These are phyloP conservation scores for Pemphigus obesinymphae DNA, from an alignment of 1,140 invertebrate genomes.

Conservation along the genomic window DNA sequence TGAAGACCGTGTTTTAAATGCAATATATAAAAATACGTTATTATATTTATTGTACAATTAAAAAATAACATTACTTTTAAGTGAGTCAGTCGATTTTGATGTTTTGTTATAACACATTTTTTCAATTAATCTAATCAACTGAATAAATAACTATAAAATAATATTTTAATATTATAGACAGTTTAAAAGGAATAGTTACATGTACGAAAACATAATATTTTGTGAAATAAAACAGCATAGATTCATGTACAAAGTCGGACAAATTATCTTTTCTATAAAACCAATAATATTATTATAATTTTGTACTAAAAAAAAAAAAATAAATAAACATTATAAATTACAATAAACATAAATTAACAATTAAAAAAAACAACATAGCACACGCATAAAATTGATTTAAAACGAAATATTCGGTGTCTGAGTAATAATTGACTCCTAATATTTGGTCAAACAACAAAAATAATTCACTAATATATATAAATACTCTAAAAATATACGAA, in stretches of 20 bases:
- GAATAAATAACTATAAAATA: background rate
- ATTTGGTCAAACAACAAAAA: constrained; percentile 16
- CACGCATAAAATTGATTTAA: constrained; percentile 26
- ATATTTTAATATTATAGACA: background rate
- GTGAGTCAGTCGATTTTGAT: constrained; percentile 16
- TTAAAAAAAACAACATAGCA: constrained; percentile 36
- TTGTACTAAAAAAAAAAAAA: constrained; percentile 37
- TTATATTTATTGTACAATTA: constrained; percentile 1
- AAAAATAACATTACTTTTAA: background rate
- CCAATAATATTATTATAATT: constrained; percentile 25
- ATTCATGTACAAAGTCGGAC: background rate
- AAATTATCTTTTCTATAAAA: constrained; percentile 10
- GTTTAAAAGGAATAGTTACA: background rate
- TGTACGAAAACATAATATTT: background rate
- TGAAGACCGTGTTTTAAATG: background rate
- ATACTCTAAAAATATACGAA: background rate
- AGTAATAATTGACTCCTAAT: background rate
- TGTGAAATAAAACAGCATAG: background rate
- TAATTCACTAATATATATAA: constrained; percentile 1
- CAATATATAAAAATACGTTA: constrained; percentile 10
- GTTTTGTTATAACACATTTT: background rate
- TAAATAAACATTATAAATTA: constrained; percentile 30
- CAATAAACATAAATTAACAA: constrained; percentile 36
- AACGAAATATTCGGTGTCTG: constrained; percentile 6
- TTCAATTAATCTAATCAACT: background rate